A percentile compares a stretch with the other conserved stretches of the same genome.
Conservation (phyloP, 35 echinoderm and acorn worm species). For the Stichopus chloronotus region DNA sequence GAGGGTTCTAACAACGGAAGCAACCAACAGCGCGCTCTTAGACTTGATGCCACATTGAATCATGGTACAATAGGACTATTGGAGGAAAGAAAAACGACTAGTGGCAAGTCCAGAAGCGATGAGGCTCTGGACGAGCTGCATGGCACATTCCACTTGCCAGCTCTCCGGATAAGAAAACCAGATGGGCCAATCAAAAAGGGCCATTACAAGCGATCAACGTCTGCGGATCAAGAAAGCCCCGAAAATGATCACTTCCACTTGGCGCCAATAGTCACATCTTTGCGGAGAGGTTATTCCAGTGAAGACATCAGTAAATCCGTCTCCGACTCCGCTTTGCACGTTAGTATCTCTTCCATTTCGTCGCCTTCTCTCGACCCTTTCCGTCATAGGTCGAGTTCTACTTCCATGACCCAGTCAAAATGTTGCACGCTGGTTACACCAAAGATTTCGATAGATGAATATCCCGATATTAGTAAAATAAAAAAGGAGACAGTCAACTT, state of each 20-base stretch:
- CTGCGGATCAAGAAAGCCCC: slow-evolving; percentile 33
- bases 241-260: slow-evolving; percentile 7
- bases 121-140: neutral
- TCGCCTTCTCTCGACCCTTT: slow-evolving; percentile 18
- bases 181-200: neutral
- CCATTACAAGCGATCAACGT: slow-evolving; percentile 36
- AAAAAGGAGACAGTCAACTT: neutral
- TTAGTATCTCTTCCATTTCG: neutral
- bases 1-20: too few species aligned
- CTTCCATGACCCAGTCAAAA: slow-evolving; percentile 38
- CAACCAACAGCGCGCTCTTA: too few species aligned
- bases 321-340: slow-evolving; percentile 40
- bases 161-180: neutral
- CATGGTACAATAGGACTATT: neutral
- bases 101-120: neutral
- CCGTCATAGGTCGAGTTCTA: slow-evolving; percentile 43
- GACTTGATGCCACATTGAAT: too few species aligned
- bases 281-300: slow-evolving; percentile 17
- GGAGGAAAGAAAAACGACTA: neutral
- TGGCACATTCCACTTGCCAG: neutral
- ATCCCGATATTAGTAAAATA: neutral
- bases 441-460: slow-evolving; percentile 47
- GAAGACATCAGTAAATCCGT: slow-evolving; percentile 20
- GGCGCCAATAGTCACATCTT: slow-evolving; percentile 25
- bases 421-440: neutral